Conservation (phyloP, 2,113 vertebrate species). For the Balaeniceps rex region DNA sequence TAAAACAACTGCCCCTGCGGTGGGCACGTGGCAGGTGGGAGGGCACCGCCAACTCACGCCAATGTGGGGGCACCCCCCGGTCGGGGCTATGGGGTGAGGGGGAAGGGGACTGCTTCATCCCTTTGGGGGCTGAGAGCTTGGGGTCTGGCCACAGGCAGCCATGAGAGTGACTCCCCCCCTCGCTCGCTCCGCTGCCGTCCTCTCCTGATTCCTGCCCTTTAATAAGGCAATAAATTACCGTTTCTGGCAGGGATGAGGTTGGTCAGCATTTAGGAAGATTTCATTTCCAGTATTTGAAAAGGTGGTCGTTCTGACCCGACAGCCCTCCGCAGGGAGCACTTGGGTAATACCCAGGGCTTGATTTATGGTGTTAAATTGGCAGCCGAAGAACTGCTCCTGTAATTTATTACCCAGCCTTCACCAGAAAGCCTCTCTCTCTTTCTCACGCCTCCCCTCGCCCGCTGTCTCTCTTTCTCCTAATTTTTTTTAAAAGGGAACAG, state of each 20-base stretch:
- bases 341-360: slow-evolving; percentile 72
- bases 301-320: slow-evolving; percentile 56
- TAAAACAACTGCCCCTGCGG: background rate
- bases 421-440: slow-evolving; percentile 28
- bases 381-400: slow-evolving; percentile 70
- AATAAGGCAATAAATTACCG: slow-evolving; percentile 16
- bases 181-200: background rate
- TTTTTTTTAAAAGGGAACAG: slow-evolving; percentile 32
- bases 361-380: slow-evolving; percentile 80
- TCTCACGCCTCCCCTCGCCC: background rate
- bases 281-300: slow-evolving; percentile 72
- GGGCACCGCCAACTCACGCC: background rate
- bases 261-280: slow-evolving; percentile 71
- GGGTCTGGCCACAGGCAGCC: background rate
- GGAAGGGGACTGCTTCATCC: background rate
- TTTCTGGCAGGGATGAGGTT: slow-evolving; percentile 27
- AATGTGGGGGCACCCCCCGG: background rate
- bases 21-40: background rate
- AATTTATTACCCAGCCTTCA: slow-evolving; percentile 75
- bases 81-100: background rate
- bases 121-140: background rate
- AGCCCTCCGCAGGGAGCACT: slow-evolving; percentile 56
- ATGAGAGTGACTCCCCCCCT: background rate
- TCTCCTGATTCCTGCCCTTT: slow-evolving; percentile 3
- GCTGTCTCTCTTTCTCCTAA: background rate